Evolutionary conservation across 2,888 invertebrate species (phyloP).

Genomic region (Oxyteleia sp.): DNA sequence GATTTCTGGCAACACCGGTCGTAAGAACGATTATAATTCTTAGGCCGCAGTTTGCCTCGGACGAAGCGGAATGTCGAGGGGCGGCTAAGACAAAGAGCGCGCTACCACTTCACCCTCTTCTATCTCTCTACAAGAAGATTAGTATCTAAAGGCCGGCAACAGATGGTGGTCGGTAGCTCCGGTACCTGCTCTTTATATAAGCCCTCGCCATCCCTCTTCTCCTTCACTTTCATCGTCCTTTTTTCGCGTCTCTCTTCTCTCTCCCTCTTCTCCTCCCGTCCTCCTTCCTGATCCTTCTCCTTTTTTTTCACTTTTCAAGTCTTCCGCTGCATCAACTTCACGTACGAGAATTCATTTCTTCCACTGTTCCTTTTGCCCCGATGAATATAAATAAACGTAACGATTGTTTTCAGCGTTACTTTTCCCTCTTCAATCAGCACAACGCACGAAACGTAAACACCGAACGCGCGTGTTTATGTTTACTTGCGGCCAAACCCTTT

Average conservation of each 20-base stretch:
- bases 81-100: conserved; percentile 82
- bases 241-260: conserved; percentile 36
- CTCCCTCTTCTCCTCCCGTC: conserved; percentile 17
- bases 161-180: conserved; percentile 83
- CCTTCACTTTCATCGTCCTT: conserved; percentile 58
- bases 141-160: conserved; percentile 82
- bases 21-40: conserved; percentile 82
- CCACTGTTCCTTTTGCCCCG: background rate
- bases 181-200: conserved; percentile 78
- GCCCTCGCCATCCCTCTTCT: conserved; percentile 69
- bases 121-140: conserved; percentile 80
- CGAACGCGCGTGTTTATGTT: background rate
- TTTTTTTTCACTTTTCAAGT: conserved; percentile 51
- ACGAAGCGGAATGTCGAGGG: conserved; percentile 80
- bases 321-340: conserved; percentile 57
- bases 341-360: conserved; percentile 57
- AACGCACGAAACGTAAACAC: background rate
- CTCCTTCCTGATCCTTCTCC: conserved; percentile 9
- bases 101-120: conserved; percentile 77
- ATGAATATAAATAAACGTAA: conserved; percentile 3
- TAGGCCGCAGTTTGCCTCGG: conserved; percentile 78
- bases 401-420: background rate
- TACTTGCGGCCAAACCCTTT: background rate
- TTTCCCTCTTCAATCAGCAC: background rate
- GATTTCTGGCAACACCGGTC: conserved; percentile 79